Evolutionary conservation across 2,888 invertebrate species (phyloP).

Genomic region (Metacarcinus magister): DNA sequence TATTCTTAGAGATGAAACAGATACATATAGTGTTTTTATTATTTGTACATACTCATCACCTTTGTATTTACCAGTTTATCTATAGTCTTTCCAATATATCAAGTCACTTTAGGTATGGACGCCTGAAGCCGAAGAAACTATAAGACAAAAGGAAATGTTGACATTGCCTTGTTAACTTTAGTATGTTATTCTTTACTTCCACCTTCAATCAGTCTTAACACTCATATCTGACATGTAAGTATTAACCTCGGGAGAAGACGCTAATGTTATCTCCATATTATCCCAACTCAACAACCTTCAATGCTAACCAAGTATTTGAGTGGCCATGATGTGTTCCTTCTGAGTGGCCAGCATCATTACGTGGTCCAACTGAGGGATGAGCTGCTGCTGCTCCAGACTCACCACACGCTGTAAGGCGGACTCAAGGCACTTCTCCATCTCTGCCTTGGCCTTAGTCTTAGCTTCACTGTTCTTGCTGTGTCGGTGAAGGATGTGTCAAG

Average conservation of each 20-base stretch:
- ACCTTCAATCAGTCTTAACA: no score
- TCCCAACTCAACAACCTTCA: neutral
- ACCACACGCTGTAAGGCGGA: neutral
- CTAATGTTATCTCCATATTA: no score
- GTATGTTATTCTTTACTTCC: no score
- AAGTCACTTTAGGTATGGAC: no score
- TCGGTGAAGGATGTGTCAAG: neutral
- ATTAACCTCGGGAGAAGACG: no score
- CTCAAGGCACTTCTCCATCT: neutral
- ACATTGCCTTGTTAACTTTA: no score
- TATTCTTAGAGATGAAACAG: neutral
- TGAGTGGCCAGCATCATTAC: neutral
- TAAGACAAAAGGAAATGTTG: no score
- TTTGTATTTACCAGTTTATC: neutral
- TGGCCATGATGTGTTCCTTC: neutral
- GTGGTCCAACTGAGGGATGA: neutral
- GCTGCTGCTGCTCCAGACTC: neutral
- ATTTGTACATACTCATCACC: neutral
- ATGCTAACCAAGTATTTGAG: conserved; percentile 10
- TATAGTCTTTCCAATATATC: no score
- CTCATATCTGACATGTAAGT: no score
- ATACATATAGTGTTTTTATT: neutral
- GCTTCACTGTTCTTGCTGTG: neutral
- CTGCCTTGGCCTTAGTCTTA: neutral
- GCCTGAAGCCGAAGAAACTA: no score